Evolutionary conservation across 2,113 vertebrate genomes (phyloP), one percentile per base, ranked within the genome.

Genomic region (Myiagra hebetior): DNA sequence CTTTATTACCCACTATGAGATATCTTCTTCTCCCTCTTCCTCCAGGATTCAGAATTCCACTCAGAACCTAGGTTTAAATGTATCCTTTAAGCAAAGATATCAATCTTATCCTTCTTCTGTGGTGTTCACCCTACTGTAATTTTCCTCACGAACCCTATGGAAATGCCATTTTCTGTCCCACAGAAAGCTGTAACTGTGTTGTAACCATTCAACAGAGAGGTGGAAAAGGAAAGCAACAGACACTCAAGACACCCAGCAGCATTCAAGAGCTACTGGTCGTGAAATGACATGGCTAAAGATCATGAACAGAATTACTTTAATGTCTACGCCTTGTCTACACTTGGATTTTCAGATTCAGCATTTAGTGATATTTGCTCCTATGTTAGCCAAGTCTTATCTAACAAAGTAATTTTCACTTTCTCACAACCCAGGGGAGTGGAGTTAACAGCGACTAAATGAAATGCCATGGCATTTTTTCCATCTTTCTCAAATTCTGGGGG

Each of bases 341-440:
- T 81, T 80, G 23, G 60, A 47, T 75, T 86, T 72, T 91, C 76
- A 84, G 79, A 77, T 70, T 55, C 68, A 75, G 44, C 31, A 89
- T 74, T 94, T 65, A 92, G 69, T 39, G 41, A 41, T 78, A 64
- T 84, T 94, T 95, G 75, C 52, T 68, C 49, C 69, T 56, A 2
- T 13, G 17, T 64, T 64, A 86, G 82, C 64, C 64, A 81, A 80
- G 35, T 13, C n/a, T 69, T 79, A 70, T 80, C 85, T 52, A 77
- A 46, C 31, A 91, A 87, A 77, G 46, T 68, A 76, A 95, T 95
- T 93, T 92, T 87, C 80, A 91, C 91, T 89, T 81, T 72, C 90
- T 85, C 87, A 91, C 37, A 81, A 63, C 37, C 75, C 81, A 87
- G 35, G 62, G 35, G 69, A 70, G 28, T 19, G n/a, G 83, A 46